Evolutionary conservation across 2,888 invertebrate species (phyloP).

Genomic region (Pachliopta kotzebuea): DNA sequence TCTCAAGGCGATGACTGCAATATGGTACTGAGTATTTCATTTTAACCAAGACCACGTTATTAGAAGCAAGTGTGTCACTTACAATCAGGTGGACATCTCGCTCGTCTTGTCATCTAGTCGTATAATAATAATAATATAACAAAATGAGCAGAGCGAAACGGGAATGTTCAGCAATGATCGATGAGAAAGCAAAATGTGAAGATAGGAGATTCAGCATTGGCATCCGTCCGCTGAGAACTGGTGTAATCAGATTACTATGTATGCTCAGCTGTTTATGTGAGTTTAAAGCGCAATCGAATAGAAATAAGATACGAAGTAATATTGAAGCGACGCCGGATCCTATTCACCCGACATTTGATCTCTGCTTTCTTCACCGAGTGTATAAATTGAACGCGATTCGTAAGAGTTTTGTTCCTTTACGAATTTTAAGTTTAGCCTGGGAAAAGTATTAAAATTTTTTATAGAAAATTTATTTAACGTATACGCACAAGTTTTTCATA

Average conservation of each 20-base stretch:
- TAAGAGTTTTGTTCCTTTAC: constrained; percentile 2
- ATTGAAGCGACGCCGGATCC: constrained; percentile 18
- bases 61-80: no score
- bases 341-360: constrained; percentile 20
- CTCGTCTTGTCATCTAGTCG: no score
- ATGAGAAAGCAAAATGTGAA: constrained; percentile 33
- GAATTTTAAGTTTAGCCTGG: background rate
- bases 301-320: constrained; percentile 26
- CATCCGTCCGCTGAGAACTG: constrained; percentile 34
- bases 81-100: no score
- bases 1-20: no score
- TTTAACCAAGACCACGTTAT: no score
- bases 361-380: constrained; percentile 14
- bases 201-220: constrained; percentile 34
- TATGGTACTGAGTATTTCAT: no score
- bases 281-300: constrained; percentile 23
- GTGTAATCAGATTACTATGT: constrained; percentile 36
- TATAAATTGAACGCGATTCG: background rate
- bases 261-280: constrained; percentile 19
- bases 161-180: constrained; percentile 35
- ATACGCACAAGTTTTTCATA: no score
- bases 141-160: constrained; percentile 14
- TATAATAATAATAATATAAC: background rate
- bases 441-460: background rate
- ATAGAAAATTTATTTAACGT: background rate